Conservation (phyloP, 1,140 invertebrate genomes). For the Zelostemma sp. region DNA sequence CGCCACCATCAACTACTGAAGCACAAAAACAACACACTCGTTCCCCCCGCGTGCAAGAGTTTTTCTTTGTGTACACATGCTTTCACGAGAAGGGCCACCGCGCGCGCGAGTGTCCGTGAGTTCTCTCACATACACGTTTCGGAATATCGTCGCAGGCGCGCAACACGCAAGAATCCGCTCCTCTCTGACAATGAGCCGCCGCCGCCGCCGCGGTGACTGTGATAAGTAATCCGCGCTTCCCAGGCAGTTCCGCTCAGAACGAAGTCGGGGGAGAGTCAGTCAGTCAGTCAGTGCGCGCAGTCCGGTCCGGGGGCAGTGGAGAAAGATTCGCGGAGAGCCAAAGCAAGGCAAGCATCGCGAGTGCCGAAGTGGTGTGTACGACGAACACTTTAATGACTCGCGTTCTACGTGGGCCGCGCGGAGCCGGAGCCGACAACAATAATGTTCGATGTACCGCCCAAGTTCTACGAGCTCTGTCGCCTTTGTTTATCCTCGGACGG, state of each 20-base stretch:
- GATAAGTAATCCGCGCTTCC: slow-evolving; percentile 56
- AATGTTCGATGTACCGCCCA: slow-evolving; percentile 71
- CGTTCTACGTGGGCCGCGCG: slow-evolving; percentile 50
- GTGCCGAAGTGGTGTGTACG: slow-evolving; percentile 10
- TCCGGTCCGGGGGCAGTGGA: slow-evolving; percentile 55
- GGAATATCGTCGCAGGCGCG: slow-evolving; percentile 24
- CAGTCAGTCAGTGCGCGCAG: slow-evolving; percentile 44
- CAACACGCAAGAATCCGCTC: slow-evolving; percentile 1
- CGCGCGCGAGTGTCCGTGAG: slow-evolving; percentile 5
- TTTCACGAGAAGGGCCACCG: slow-evolving; percentile 4
- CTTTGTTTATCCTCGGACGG: slow-evolving; percentile 71
- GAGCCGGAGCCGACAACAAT: slow-evolving; percentile 55
- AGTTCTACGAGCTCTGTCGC: slow-evolving; percentile 71
- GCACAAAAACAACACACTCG: too few relatives aligned
- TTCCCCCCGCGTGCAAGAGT: too few relatives aligned
- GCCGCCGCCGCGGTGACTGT: slow-evolving; percentile 54
- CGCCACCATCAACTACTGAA: too few relatives aligned
- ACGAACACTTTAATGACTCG: slow-evolving; percentile 51
- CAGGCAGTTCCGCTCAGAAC: slow-evolving; percentile 6
- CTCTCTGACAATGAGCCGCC: slow-evolving; percentile 62
- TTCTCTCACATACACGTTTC: slow-evolving; percentile 18
- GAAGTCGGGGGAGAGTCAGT: slow-evolving; percentile 41
- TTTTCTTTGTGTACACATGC: slow-evolving; percentile 11
- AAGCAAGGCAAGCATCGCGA: slow-evolving; percentile 4
- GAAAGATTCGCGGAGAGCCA: slow-evolving; percentile 45